Conservation (phyloP, 1,140 invertebrate genomes). For the Tetramorium simillimum region DNA sequence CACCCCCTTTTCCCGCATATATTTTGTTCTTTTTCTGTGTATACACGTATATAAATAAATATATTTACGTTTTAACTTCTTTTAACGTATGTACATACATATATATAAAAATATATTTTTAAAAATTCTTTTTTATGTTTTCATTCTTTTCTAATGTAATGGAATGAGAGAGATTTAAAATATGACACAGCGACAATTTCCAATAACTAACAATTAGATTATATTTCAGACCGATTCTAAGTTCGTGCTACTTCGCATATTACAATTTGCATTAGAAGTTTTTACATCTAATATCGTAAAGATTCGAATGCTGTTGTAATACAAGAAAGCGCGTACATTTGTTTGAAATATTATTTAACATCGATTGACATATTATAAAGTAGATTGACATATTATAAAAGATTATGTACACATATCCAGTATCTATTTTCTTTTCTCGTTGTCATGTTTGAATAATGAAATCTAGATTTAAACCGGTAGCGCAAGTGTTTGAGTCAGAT, state of each 20-base stretch:
- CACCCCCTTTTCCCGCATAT: not conserved
- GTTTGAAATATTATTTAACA: slow-evolving; percentile 2
- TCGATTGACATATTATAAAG: not conserved
- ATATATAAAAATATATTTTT: not conserved
- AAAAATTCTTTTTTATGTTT: not conserved
- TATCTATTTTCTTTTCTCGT: slow-evolving; percentile 18
- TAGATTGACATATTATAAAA: slow-evolving; percentile 21
- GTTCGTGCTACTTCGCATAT: not conserved
- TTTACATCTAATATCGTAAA: not conserved
- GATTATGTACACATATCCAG: not conserved
- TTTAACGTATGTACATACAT: not conserved
- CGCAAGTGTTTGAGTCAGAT: slow-evolving; percentile 10
- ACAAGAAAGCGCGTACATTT: not conserved
- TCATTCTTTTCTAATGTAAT: not conserved
- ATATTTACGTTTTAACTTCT: not conserved
- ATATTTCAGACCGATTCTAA: not conserved
- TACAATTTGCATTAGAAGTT: not conserved
- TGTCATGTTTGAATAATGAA: slow-evolving; percentile 29
- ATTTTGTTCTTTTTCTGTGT: slow-evolving; percentile 3
- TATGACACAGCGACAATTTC: not conserved
- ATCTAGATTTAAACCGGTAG: not conserved
- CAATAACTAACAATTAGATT: not conserved
- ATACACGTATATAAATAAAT: slow-evolving; percentile 9
- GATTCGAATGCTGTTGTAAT: not conserved
- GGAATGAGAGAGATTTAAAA: slow-evolving; percentile 5